Conservation (phyloP, 2,888 invertebrate species). For the Cryptocheilus praepositus region DNA sequence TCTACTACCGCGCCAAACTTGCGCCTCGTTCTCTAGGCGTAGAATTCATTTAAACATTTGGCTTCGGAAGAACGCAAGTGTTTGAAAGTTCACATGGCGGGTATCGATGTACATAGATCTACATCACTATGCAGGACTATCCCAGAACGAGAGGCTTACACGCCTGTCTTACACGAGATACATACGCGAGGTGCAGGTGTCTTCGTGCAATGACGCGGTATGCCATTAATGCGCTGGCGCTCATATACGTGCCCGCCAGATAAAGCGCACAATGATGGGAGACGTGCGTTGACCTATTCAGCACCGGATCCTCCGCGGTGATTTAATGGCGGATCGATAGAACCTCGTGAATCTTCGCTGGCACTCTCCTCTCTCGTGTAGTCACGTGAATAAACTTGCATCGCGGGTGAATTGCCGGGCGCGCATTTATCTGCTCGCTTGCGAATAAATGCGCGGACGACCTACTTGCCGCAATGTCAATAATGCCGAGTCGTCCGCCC, state of each 20-base stretch:
- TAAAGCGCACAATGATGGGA: conserved; percentile 51
- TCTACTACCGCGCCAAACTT: too few species aligned
- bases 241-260: conserved; percentile 15
- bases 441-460: conserved; percentile 19
- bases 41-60: too few species aligned
- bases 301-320: conserved; percentile 59
- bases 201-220: conserved; percentile 37
- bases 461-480: conserved; percentile 22
- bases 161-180: too few species aligned
- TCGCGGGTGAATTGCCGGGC: not conserved
- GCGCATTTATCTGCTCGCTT: conserved; percentile 18
- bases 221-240: conserved; percentile 34
- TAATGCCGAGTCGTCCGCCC: not conserved
- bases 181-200: conserved; percentile 14
- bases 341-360: conserved; percentile 54
- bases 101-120: not conserved
- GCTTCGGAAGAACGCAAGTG: conserved; percentile 2
- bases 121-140: not conserved
- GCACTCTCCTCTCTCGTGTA: conserved; percentile 16
- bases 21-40: too few species aligned
- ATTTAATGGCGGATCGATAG: conserved; percentile 56
- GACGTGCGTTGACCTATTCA: conserved; percentile 65
- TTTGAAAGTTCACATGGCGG: conserved; percentile 11
- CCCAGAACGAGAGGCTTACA: not conserved
- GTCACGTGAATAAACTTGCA: conserved; percentile 46